Evolutionary conservation across 2,888 invertebrate species (phyloP), one percentile per base, ranked within the genome.

Genomic region (Stegana nigrithorax): DNA sequence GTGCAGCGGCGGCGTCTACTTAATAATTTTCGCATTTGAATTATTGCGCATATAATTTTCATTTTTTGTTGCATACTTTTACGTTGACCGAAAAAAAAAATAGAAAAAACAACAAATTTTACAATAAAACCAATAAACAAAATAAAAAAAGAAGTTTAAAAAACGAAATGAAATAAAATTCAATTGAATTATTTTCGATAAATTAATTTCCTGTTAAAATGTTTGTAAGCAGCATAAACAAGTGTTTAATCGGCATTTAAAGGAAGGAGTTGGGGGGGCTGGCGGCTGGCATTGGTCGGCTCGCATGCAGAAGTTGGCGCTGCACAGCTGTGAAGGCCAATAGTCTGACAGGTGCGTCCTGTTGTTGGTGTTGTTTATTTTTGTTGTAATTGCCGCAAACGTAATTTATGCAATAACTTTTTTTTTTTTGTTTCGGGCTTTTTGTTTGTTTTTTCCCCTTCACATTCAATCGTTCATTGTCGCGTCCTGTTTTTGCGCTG

Each of bases 121-220:
- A n/a, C n/a, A n/a, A n/a, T n/a, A n/a, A n/a, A n/a, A n/a, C 29
- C 29, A 57, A 57, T 17, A 58, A 57, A 44, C 12, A 17, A 60
- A 29, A 53, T 51, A 17, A 27, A 59, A 5, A 17, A 19, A 47
- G n/a, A 51, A 23, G 53, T 27, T 17, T 21, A n/a, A 2, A 32
- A 29, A 47, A 19, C 25, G 47, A 45, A 53, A 53, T 53, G 26
- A 53, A 53, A 53, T 53, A 23, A 21, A 73, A 72, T 67, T 67
- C 72, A 70, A 77, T 75, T 77, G 73, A 78, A 78, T 74, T 78
- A 74, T 72, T 75, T 75, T 72, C 74, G 70, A 72, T 75, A 75
- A 76, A 78, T 75, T 76, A 77, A 75, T 74, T 76, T 75, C 72
- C 67, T 67, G 67, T 69, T 73, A 62, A 68, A 67, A 68, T 64